Conservation (phyloP, 30 jellyfish, hydroid and myxozoan species). For the Aurelia sp. region DNA sequence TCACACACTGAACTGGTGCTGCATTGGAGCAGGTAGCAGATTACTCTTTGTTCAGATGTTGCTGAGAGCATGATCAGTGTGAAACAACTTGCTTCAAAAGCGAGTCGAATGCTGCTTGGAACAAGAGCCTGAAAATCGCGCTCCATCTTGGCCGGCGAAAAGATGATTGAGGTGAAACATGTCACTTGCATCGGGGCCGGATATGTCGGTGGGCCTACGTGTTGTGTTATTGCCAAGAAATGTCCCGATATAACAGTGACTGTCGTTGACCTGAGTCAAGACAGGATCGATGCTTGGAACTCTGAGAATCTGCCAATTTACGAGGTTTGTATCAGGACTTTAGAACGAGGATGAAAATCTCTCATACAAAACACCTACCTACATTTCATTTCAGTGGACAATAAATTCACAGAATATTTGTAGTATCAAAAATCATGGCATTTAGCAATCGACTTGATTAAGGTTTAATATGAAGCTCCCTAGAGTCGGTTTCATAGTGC, state of each 20-base stretch:
- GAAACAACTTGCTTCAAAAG: not conserved
- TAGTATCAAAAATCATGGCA: too few species aligned
- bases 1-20: not conserved
- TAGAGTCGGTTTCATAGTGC: too few species aligned
- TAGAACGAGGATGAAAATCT: not conserved
- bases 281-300: conserved; percentile 96
- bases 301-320: conserved; percentile 91
- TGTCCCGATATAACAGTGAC: conserved; percentile 92
- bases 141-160: not conserved
- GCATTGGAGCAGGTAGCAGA: not conserved
- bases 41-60: conserved; percentile 53
- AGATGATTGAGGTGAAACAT: conserved; percentile 53
- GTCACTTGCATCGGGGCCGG: conserved; percentile 98
- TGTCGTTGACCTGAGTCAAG: conserved; percentile 90
- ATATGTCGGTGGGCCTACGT: conserved; percentile 98
- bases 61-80: conserved; percentile 34
- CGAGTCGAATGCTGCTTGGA: not conserved
- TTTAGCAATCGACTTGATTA: too few species aligned
- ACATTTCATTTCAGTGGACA: too few species aligned
- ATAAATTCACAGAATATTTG: too few species aligned
- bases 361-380: too few species aligned
- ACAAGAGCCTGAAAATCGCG: not conserved
- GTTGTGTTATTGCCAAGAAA: conserved; percentile 92
- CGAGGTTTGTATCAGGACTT: conserved; percentile 65
- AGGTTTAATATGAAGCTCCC: too few species aligned